Percentiles rank a stretch among this genome's conserved stretches.
Conservation (phyloP, 30 jellyfish, hydroid and myxozoan species). For the Phacellophora camtschatica region DNA sequence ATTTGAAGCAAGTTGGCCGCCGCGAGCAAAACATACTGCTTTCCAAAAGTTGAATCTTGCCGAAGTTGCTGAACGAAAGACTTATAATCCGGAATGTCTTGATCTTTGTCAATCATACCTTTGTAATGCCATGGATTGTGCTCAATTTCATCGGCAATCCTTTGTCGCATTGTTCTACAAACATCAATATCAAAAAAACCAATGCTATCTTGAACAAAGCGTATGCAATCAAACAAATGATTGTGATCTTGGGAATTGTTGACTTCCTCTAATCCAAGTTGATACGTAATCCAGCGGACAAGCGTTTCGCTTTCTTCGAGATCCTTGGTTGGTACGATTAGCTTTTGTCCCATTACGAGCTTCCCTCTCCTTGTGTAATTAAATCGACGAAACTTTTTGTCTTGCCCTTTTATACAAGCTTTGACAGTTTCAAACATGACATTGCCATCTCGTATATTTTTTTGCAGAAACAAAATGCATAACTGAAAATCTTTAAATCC, state of each 20-base stretch:
- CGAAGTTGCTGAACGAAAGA: constrained; percentile 48
- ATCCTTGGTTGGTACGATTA: constrained; percentile 37
- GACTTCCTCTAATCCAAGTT: constrained; percentile 72
- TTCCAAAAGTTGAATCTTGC: constrained; percentile 65
- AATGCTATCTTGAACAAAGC: constrained; percentile 51
- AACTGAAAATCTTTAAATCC: constrained; percentile 74
- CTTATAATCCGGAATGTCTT: constrained; percentile 60
- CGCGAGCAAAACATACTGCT: constrained; percentile 79
- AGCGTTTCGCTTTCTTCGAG: constrained; percentile 66
- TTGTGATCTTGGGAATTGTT: constrained; percentile 59
- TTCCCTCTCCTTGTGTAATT: constrained; percentile 73
- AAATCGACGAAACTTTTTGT: constrained; percentile 51
- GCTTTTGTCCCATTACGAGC: not conserved
- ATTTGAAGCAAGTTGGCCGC: constrained; percentile 71
- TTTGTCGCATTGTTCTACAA: constrained; percentile 53
- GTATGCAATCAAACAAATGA: constrained; percentile 67
- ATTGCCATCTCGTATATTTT: constrained; percentile 77
- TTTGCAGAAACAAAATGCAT: constrained; percentile 71
- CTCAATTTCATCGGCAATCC: constrained; percentile 72
- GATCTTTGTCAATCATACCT: constrained; percentile 70
- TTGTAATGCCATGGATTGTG: constrained; percentile 72
- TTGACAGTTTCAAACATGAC: constrained; percentile 85
- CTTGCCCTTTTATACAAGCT: constrained; percentile 79
- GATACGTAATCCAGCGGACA: constrained; percentile 76
- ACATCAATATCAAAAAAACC: constrained; percentile 61